Evolutionary conservation across 53 echinoderm and acorn worm genomes (phyloP).

Genomic region (Henricia sp.): DNA sequence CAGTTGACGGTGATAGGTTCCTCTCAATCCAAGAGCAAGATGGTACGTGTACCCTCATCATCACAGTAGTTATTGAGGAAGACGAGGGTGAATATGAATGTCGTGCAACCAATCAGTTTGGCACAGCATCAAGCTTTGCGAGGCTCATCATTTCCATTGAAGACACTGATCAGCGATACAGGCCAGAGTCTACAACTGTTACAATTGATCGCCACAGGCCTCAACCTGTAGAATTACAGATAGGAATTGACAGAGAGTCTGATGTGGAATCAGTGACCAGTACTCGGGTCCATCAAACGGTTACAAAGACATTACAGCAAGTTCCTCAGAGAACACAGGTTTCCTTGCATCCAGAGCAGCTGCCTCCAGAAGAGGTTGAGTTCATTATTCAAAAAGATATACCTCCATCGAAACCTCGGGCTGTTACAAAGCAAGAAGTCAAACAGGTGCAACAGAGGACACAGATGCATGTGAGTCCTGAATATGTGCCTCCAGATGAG

Average conservation of each 20-base stretch:
- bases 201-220: slow-evolving; percentile 71
- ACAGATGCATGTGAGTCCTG: slow-evolving; percentile 28
- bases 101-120: slow-evolving; percentile 88
- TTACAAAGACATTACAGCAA: slow-evolving; percentile 22
- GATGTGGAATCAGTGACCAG: slow-evolving; percentile 54
- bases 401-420: slow-evolving; percentile 10
- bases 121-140: slow-evolving; percentile 84
- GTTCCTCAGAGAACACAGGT: slow-evolving; percentile 46
- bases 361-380: slow-evolving; percentile 59
- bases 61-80: slow-evolving; percentile 83
- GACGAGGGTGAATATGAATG: slow-evolving; percentile 95
- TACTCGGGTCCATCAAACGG: slow-evolving; percentile 44
- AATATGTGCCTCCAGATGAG: slow-evolving; percentile 46
- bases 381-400: slow-evolving; percentile 51
- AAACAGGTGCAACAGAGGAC: slow-evolving; percentile 21
- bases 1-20: slow-evolving; percentile 80
- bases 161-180: not conserved
- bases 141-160: slow-evolving; percentile 61
- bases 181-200: slow-evolving; percentile 66
- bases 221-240: slow-evolving; percentile 79
- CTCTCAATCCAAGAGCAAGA: slow-evolving; percentile 72
- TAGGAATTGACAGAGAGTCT: slow-evolving; percentile 64
- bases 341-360: slow-evolving; percentile 29
- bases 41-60: slow-evolving; percentile 79
- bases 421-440: slow-evolving; percentile 27